Percentiles rank a stretch among this genome's conserved stretches.
phyloP scores from a whole-genome alignment of 2,888 invertebrate genomes.

The Ephialtes manifestator region DNA sequence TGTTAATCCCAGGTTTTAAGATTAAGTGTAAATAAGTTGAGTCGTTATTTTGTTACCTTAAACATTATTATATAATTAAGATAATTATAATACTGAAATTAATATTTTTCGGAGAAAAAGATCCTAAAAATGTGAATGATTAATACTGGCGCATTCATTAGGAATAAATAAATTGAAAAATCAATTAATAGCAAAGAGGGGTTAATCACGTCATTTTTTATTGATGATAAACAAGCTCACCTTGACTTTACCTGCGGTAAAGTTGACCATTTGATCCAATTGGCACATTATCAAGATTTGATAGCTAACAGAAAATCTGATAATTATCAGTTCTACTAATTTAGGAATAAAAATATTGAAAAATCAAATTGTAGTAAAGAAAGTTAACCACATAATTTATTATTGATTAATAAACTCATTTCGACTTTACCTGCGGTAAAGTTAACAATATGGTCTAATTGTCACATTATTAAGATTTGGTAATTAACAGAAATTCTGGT shows the following conservation, averaged over 20 bases:
- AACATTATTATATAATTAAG: not conserved
- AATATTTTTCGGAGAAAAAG: not conserved
- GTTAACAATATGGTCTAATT: not conserved
- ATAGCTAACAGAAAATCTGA: not conserved
- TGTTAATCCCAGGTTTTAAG: not conserved
- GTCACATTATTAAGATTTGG: not conserved
- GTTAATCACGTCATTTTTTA: not conserved
- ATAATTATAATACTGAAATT: not conserved
- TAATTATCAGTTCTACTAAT: not conserved
- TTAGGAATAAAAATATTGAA: not conserved
- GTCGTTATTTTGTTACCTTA: not conserved
- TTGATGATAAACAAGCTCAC: not conserved
- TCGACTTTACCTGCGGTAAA: not conserved
- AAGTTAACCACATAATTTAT: not conserved
- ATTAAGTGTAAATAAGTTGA: conserved; percentile 35
- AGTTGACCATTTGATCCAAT: not conserved
- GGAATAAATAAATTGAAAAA: not conserved
- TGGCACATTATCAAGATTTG: not conserved
- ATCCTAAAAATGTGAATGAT: not conserved
- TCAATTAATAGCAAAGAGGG: not conserved
- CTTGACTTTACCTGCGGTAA: not conserved
- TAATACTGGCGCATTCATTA: not conserved
- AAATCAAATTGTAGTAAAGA: not conserved
- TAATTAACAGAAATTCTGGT: not conserved
- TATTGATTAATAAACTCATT: not conserved